These are phyloP conservation scores for Nannobrachium achirus DNA, from an alignment of 2,113 vertebrate genomes.

Conservation along the genomic window DNA sequence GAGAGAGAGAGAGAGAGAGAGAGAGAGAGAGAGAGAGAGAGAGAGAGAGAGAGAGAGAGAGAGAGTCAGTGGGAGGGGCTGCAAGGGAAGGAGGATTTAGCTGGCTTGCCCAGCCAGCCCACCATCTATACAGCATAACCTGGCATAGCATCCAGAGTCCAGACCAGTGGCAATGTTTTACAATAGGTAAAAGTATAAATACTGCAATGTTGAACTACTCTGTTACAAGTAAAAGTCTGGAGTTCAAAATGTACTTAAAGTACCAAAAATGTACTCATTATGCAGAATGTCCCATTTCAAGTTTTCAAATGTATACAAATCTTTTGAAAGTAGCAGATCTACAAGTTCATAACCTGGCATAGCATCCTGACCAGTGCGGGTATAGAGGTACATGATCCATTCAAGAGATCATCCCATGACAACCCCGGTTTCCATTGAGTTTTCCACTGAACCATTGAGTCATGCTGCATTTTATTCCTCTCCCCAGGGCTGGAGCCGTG, in stretches of 20 bases:
- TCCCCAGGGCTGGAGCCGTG: conserved; percentile 18
- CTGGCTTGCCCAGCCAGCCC: conserved; percentile 14
- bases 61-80: conserved; percentile 34
- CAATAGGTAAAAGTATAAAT: too few relatives aligned
- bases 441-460: conserved; percentile 47
- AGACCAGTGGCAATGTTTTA: too few relatives aligned
- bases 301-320: too few relatives aligned
- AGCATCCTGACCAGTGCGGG: background rate
- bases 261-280: too few relatives aligned
- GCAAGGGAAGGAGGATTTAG: conserved; percentile 5
- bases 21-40: conserved; percentile 39
- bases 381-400: conserved; percentile 30
- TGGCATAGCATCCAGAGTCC: too few relatives aligned
- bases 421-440: conserved; percentile 24
- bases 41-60: conserved; percentile 32
- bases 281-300: too few relatives aligned
- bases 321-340: too few relatives aligned
- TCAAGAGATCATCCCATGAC: conserved; percentile 45
- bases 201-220: too few relatives aligned
- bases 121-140: background rate
- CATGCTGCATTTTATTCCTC: conserved; percentile 34
- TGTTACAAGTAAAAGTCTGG: too few relatives aligned
- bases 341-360: too few relatives aligned
- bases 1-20: conserved; percentile 49
- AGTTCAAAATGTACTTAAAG: too few relatives aligned